Evolutionary conservation across 2,797 vertebrate species (phyloP).

Genomic region (Poecile montanus): DNA sequence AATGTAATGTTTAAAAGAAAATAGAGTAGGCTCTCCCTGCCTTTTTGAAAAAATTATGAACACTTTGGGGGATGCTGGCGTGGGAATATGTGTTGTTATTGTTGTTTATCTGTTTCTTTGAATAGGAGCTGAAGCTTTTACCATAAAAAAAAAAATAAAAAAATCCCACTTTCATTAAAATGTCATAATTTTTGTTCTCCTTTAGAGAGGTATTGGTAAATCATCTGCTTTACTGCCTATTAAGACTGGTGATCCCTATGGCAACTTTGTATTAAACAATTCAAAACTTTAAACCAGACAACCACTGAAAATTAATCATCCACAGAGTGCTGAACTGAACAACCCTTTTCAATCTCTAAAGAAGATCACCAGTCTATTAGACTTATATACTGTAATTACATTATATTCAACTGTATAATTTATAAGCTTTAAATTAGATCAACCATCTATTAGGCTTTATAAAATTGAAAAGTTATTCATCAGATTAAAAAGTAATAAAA

Average conservation of each 20-base stretch:
- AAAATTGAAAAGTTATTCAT: slow-evolving; percentile 69
- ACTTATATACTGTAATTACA: slow-evolving; percentile 64
- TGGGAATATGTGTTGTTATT: background rate
- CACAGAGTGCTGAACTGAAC: slow-evolving; percentile 30
- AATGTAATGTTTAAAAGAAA: background rate
- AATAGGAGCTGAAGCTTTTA: background rate
- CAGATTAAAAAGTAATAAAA: slow-evolving; percentile 70
- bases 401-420: slow-evolving; percentile 69
- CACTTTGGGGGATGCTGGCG: rapidly evolving
- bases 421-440: slow-evolving; percentile 73
- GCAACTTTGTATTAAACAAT: slow-evolving; percentile 65
- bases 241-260: slow-evolving; percentile 60
- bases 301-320: slow-evolving; percentile 72
- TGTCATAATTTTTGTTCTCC: slow-evolving; percentile 22
- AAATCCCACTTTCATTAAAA: background rate
- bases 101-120: background rate
- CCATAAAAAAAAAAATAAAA: background rate
- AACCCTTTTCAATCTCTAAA: slow-evolving; percentile 65
- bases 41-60: background rate
- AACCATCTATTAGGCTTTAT: slow-evolving; percentile 63
- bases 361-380: slow-evolving; percentile 61
- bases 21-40: background rate
- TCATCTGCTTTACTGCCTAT: slow-evolving; percentile 33
- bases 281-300: slow-evolving; percentile 67
- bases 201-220: slow-evolving; percentile 50